These are phyloP conservation scores for Amblyopsis rosae DNA, from an alignment of 2,113 vertebrate species.

Conservation along the genomic window DNA sequence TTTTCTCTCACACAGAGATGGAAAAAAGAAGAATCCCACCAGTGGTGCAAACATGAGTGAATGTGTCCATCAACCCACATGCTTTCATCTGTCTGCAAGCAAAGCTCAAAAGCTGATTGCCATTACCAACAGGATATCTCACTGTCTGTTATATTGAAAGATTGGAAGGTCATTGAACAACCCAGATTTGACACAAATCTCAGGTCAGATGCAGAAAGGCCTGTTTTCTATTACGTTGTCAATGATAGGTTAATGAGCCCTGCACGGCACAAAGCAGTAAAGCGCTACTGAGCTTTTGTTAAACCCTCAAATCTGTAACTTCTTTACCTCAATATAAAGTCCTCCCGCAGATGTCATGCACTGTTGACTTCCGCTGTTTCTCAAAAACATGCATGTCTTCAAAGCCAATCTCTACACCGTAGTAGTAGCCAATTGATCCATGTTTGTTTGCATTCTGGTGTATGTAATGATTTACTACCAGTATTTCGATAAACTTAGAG, in stretches of 20 bases:
- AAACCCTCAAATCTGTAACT: too few species aligned
- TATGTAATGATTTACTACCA: too few species aligned
- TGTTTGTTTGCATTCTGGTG: too few species aligned
- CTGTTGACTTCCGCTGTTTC: background rate
- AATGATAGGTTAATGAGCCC: background rate
- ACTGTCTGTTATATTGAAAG: background rate
- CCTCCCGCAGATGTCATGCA: too few species aligned
- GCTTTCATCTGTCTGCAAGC: background rate
- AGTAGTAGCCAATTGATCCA: background rate
- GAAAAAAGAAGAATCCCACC: background rate
- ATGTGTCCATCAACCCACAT: slow-evolving; percentile 1
- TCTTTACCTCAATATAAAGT: too few species aligned
- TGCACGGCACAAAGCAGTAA: background rate
- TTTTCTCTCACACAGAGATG: slow-evolving; percentile 9
- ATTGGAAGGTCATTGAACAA: background rate
- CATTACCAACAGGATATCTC: background rate
- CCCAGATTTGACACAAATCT: too few species aligned
- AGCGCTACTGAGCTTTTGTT: too few species aligned
- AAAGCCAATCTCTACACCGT: background rate
- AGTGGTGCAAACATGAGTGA: background rate
- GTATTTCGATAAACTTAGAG: too few species aligned
- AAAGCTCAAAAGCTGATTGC: background rate
- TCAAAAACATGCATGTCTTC: background rate
- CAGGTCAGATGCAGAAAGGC: background rate
- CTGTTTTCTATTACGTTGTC: background rate